Evolutionary conservation across 1,140 invertebrate genomes (phyloP), one percentile per base, ranked within the genome.

Genomic region (Plectrocnemia conspersa): DNA sequence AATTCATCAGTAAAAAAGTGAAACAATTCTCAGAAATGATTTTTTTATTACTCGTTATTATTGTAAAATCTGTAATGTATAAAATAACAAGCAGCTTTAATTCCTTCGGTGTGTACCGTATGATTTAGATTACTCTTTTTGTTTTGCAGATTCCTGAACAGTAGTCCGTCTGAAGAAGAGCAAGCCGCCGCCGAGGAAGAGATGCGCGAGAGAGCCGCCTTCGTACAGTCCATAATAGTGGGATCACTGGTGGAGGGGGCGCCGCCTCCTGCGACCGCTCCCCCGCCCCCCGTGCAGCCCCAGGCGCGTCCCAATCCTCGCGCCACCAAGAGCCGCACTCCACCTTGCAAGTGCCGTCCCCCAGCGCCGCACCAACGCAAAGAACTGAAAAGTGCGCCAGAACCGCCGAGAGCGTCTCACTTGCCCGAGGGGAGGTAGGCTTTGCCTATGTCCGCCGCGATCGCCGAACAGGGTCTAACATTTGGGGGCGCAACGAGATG

Each of bases 231-330:
- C 57, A 19, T 70, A 2, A 52, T 54, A 2, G 45, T 62, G 11
- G 60, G 54, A n/a, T 58, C 59, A n/a, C 42, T 56, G 41, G 54
- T 49, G 3, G 45, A 38, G n/a, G 53, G 68, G 52, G 65, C 67
- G 52, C 68, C 68, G 45, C 64, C 70, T 33, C 62, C 70, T 27
- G 67, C 68, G 48, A 68, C 66, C 11, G 66, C 70, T 36, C 63
- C 69, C 63, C 69, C 70, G 36, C 66, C 66, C 64, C 72, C 70
- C 32, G 64, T 69, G 35, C 68, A 68, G 1, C 64, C 62, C 36
- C 62, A 66, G 42, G 56, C 70, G 10, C 63, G 66, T 36, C 44
- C 63, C 21, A 57, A 61, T 19, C 49, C 46, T 46, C 47, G 38
- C 56, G 32, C 56, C 45, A 48, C 62, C 48, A 7, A 46, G 42